Evolutionary conservation across 2,113 vertebrate species (phyloP).

Genomic region (Xenopus tropicalis): UCB_Xtro_10.0 CM004450.2:121025001-121025500

Average conservation of each 20-base stretch:
- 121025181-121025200: conserved; percentile 5
- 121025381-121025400: neutral
- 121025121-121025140: no score
- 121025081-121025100: no score
- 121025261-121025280: conserved; percentile 10
- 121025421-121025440: neutral
- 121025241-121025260: no score
- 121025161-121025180: no score
- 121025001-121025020: no score
- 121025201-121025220: neutral
- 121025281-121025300: neutral
- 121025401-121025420: neutral
- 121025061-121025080: no score
- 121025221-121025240: no score
- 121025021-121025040: no score
- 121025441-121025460: neutral
- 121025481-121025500: neutral
- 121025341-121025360: neutral
- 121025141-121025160: no score
- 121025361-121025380: no score
- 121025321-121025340: conserved; percentile 11
- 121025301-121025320: neutral
- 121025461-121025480: neutral
- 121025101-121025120: no score
- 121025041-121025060: no score